A percentile compares a stretch with the other conserved stretches of the same genome.
These are phyloP conservation scores for Patella ulyssiponensis DNA, from an alignment of 2,888 invertebrate species.

Conservation along the genomic window DNA sequence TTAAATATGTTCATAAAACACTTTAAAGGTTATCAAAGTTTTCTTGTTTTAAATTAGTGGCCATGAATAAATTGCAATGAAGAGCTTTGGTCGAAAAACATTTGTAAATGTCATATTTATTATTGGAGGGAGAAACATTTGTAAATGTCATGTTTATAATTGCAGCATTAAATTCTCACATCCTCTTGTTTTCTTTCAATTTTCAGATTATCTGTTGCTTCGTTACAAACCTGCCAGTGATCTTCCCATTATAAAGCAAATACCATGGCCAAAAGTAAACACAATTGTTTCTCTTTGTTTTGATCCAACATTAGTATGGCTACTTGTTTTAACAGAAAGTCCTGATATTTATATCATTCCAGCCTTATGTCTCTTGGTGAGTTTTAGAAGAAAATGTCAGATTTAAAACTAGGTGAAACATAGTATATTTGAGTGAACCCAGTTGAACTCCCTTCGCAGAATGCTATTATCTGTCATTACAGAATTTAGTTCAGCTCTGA, in stretches of 20 bases:
- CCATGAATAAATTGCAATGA: too few species aligned
- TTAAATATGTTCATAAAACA: too few species aligned
- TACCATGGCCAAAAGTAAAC: constrained; percentile 62
- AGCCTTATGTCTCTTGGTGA: constrained; percentile 75
- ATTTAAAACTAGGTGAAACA: not conserved
- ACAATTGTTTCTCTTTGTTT: constrained; percentile 78
- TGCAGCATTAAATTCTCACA: too few species aligned
- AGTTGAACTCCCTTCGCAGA: not conserved
- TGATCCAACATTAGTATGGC: constrained; percentile 86
- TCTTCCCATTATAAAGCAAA: constrained; percentile 53
- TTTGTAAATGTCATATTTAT: too few species aligned
- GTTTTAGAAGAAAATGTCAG: constrained; percentile 11
- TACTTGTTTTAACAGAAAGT: constrained; percentile 77
- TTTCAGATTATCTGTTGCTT: constrained; percentile 59
- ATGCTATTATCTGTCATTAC: too few species aligned
- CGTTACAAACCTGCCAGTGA: constrained; percentile 51
- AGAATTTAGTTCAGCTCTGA: too few species aligned
- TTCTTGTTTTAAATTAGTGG: too few species aligned
- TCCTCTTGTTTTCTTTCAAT: too few species aligned
- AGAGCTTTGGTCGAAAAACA: too few species aligned
- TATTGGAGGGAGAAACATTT: too few species aligned
- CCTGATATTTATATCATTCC: constrained; percentile 79
- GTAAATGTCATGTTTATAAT: too few species aligned
- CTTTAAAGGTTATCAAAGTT: too few species aligned
- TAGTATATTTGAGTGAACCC: not conserved